phyloP scores from a whole-genome alignment of 2,113 vertebrate genomes.

The Urocitellus parryii region DNA sequence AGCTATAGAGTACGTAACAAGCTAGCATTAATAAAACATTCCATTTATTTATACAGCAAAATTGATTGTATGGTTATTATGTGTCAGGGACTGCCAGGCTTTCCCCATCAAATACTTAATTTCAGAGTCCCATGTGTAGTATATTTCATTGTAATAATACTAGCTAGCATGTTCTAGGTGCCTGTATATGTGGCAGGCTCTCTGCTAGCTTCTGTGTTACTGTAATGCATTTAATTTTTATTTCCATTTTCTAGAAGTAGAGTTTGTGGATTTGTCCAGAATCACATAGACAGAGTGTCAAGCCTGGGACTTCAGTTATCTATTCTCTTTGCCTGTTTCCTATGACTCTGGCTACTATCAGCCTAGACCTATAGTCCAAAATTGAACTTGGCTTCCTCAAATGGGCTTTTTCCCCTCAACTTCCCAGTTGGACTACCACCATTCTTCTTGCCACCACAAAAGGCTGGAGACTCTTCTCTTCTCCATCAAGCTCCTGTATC shows the following conservation, averaged over 20 bases:
- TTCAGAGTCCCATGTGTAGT: neutral
- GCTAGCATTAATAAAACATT: neutral
- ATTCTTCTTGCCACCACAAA: neutral
- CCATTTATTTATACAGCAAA: neutral
- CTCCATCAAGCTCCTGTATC: neutral
- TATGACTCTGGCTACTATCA: neutral
- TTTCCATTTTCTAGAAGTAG: neutral
- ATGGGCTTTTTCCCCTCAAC: neutral
- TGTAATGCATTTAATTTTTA: neutral
- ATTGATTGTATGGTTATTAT: neutral
- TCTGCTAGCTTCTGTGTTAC: neutral
- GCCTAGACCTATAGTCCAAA: neutral
- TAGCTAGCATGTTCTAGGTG: neutral
- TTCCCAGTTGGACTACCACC: neutral
- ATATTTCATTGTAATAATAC: neutral
- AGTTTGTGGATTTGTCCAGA: neutral
- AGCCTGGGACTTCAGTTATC: neutral
- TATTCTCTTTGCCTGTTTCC: neutral
- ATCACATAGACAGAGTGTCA: neutral
- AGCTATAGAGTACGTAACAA: neutral
- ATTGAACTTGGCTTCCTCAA: neutral
- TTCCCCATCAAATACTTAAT: neutral
- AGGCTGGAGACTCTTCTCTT: neutral
- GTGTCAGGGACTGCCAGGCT: neutral
- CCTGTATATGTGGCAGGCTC: neutral